Percentiles rank a stretch among this genome's conserved stretches.
Evolutionary conservation across 2,888 invertebrate genomes (phyloP).

Genomic region (Sphaerophoria rueppellii): DNA sequence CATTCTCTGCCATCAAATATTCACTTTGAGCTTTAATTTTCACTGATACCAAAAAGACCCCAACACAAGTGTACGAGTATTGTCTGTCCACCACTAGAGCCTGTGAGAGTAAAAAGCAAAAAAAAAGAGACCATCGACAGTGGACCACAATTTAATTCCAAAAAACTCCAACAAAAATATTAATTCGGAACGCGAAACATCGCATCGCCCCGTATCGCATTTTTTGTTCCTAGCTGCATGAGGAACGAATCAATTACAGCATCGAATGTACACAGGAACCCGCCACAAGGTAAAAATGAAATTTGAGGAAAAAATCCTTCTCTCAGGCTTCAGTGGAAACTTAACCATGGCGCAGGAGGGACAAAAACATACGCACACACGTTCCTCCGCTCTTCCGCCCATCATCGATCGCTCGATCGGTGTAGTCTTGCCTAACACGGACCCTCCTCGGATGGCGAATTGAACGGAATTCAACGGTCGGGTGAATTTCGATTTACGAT

Average conservation of each 20-base stretch:
- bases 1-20: slow-evolving; percentile 61
- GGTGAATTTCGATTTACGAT: slow-evolving; percentile 55
- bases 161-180: slow-evolving; percentile 72
- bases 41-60: slow-evolving; percentile 2
- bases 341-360: slow-evolving; percentile 33
- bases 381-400: background rate
- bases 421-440: background rate
- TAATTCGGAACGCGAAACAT: slow-evolving; percentile 57
- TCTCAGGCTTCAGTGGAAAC: background rate
- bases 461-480: slow-evolving; percentile 47
- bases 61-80: too few relatives aligned
- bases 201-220: slow-evolving; percentile 50
- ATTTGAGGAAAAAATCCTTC: slow-evolving; percentile 27
- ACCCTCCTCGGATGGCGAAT: slow-evolving; percentile 17
- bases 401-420: too few relatives aligned
- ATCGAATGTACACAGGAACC: slow-evolving; percentile 31
- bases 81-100: too few relatives aligned
- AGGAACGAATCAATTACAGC: slow-evolving; percentile 73
- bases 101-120: background rate
- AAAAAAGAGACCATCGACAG: slow-evolving; percentile 60
- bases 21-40: slow-evolving; percentile 68
- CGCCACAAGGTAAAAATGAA: slow-evolving; percentile 42
- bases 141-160: slow-evolving; percentile 71
- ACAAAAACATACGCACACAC: slow-evolving; percentile 30
- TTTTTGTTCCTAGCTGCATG: slow-evolving; percentile 23